Evolutionary conservation across 2,888 invertebrate species (phyloP).

Genomic region (Entomobrya proxima): DNA sequence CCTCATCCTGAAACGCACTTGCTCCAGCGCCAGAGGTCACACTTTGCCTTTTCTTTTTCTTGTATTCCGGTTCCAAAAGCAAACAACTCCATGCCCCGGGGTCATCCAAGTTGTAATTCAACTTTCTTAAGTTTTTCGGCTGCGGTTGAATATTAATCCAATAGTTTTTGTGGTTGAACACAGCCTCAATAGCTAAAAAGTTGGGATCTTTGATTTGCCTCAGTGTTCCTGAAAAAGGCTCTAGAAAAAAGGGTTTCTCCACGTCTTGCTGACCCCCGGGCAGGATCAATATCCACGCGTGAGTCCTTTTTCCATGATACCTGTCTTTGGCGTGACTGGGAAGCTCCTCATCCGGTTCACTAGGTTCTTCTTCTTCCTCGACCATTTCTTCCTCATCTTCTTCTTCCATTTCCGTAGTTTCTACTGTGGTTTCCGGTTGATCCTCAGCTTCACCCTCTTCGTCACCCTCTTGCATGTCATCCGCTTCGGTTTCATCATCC

Average conservation of each 20-base stretch:
- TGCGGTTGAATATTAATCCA: slow-evolving; percentile 80
- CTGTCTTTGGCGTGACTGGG: slow-evolving; percentile 82
- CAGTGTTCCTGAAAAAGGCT: slow-evolving; percentile 87
- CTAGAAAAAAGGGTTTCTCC: slow-evolving; percentile 86
- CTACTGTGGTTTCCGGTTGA: not conserved
- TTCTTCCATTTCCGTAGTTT: slow-evolving; percentile 26
- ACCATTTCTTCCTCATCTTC: slow-evolving; percentile 77
- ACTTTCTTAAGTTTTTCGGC: slow-evolving; percentile 45
- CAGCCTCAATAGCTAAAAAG: slow-evolving; percentile 87
- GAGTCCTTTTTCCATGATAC: slow-evolving; percentile 81
- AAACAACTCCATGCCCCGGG: slow-evolving; percentile 72
- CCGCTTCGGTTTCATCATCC: slow-evolving; percentile 19
- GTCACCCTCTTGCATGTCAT: slow-evolving; percentile 44
- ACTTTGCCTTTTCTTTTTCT: slow-evolving; percentile 46
- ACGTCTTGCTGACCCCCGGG: slow-evolving; percentile 82
- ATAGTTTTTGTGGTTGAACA: slow-evolving; percentile 93
- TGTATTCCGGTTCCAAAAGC: slow-evolving; percentile 66
- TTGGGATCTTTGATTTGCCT: slow-evolving; percentile 81
- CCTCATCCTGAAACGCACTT: slow-evolving; percentile 74
- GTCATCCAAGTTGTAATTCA: slow-evolving; percentile 71
- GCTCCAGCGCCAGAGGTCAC: not conserved
- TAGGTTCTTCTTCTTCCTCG: slow-evolving; percentile 75
- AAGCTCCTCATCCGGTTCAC: slow-evolving; percentile 77
- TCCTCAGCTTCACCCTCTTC: slow-evolving; percentile 44
- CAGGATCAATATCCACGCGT: slow-evolving; percentile 89